Percentiles rank a stretch among this genome's conserved stretches.
phyloP scores from a whole-genome alignment of 2,113 vertebrate species.

The Apus apus region DNA sequence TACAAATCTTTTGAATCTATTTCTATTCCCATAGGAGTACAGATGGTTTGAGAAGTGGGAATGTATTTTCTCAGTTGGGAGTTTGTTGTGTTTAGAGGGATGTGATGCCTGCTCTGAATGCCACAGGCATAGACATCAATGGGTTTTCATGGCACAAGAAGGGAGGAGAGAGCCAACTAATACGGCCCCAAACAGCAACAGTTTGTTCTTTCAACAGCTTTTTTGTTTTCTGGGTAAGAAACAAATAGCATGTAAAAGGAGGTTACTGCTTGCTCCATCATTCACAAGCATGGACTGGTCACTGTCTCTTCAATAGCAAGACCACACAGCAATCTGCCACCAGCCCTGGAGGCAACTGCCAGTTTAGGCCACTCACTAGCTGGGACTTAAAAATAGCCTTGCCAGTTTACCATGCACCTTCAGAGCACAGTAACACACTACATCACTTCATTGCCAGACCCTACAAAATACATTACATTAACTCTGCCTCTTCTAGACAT shows the following conservation, averaged over 20 bases:
- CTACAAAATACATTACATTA: neutral
- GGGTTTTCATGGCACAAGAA: neutral
- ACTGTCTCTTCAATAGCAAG: neutral
- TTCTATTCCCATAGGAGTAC: neutral
- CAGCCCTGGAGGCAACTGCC: fast-evolving
- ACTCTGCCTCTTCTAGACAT: neutral
- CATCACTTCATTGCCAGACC: neutral
- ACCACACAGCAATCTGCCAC: fast-evolving
- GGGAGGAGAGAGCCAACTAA: neutral
- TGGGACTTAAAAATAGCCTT: neutral
- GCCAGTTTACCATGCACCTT: neutral
- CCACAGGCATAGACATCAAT: neutral
- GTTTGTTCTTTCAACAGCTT: neutral
- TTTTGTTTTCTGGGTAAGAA: neutral
- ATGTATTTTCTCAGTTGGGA: neutral
- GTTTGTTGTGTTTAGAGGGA: neutral
- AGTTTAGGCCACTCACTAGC: neutral
- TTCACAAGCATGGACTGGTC: fast-evolving
- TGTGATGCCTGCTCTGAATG: neutral
- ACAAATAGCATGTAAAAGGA: neutral
- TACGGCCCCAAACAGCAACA: neutral
- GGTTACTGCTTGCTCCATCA: neutral
- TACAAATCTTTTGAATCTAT: neutral
- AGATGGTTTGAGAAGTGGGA: neutral
- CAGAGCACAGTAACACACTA: neutral